Evolutionary conservation across 2,888 invertebrate genomes (phyloP), one percentile per base, ranked within the genome.

Genomic region (Dryomyza anilis): DNA sequence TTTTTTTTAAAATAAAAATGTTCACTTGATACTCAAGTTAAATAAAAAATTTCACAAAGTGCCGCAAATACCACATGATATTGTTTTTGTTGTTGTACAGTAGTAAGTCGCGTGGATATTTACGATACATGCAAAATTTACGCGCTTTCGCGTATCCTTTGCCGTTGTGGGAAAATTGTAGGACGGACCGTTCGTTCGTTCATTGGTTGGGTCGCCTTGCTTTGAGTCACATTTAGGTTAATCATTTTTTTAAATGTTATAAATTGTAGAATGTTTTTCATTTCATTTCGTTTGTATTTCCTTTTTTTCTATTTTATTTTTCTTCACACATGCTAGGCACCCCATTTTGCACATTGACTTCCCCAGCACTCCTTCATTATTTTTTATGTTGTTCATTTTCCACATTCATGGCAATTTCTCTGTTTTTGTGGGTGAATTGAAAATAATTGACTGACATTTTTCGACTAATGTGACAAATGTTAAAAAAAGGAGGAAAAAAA

Each of bases 221-320:
- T 52, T n/a, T n/a, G 52, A 29, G 52, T 25, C 52, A 52, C 52
- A 52, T 52, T 25, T 52, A 52, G 52, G 52, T 52, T 52, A 52
- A 52, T 52, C 52, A 52, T 52, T 52, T 52, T 52, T 52, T 52
- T 21, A n/a, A n/a, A n/a, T n/a, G n/a, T 25, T 52, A 25, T 52
- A 52, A 52, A 52, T 52, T 52, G 52, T n/a, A 25, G 52, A 52
- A 52, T 52, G n/a, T n/a, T n/a, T n/a, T n/a, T n/a, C n/a, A n/a
- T n/a, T n/a, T n/a, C n/a, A n/a, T n/a, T n/a, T n/a, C n/a, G n/a
- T n/a, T n/a, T n/a, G n/a, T n/a, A n/a, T n/a, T n/a, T n/a, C n/a
- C n/a, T n/a, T n/a, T n/a, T n/a, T n/a, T n/a, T n/a, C n/a, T n/a
- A n/a, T n/a, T n/a, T n/a, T n/a, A n/a, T n/a, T n/a, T n/a, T n/a